A percentile compares a stretch with the other conserved stretches of the same genome.
Evolutionary conservation across 2,888 invertebrate genomes (phyloP).

Genomic region (Herminia tarsipennalis): DNA sequence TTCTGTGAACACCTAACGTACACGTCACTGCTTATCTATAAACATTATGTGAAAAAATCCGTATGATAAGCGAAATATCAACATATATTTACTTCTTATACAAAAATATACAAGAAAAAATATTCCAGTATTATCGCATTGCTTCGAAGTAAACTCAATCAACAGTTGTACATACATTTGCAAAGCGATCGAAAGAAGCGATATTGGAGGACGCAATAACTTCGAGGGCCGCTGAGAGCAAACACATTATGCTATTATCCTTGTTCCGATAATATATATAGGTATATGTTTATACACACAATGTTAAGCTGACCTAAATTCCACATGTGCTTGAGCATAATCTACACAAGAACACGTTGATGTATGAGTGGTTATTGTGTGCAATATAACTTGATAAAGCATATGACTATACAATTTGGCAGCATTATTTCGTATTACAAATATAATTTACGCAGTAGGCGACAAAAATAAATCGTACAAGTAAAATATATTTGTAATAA

Average conservation of each 20-base stretch:
- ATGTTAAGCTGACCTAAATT: slow-evolving; percentile 27
- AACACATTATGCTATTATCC: slow-evolving; percentile 29
- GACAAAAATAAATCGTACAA: not conserved
- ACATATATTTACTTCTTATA: too few relatives aligned
- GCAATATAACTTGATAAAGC: too few relatives aligned
- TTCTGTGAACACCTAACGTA: too few relatives aligned
- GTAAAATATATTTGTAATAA: slow-evolving; percentile 5
- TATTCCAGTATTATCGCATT: not conserved
- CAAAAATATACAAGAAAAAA: too few relatives aligned
- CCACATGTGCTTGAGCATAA: too few relatives aligned
- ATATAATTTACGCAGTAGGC: not conserved
- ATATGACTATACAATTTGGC: too few relatives aligned
- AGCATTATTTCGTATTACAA: slow-evolving; percentile 8
- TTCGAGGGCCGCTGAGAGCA: slow-evolving; percentile 12
- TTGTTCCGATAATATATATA: slow-evolving; percentile 28
- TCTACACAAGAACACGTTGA: too few relatives aligned
- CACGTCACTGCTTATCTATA: too few relatives aligned
- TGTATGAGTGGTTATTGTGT: too few relatives aligned
- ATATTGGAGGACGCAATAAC: slow-evolving; percentile 22
- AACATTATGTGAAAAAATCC: too few relatives aligned
- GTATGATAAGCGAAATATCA: too few relatives aligned
- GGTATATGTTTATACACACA: slow-evolving; percentile 3
- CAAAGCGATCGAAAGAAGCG: slow-evolving; percentile 5
- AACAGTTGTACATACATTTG: slow-evolving; percentile 8
- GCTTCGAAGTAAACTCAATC: slow-evolving; percentile 8